Conservation (phyloP, 2,113 vertebrate genomes). For the Nymphicus hollandicus region DNA sequence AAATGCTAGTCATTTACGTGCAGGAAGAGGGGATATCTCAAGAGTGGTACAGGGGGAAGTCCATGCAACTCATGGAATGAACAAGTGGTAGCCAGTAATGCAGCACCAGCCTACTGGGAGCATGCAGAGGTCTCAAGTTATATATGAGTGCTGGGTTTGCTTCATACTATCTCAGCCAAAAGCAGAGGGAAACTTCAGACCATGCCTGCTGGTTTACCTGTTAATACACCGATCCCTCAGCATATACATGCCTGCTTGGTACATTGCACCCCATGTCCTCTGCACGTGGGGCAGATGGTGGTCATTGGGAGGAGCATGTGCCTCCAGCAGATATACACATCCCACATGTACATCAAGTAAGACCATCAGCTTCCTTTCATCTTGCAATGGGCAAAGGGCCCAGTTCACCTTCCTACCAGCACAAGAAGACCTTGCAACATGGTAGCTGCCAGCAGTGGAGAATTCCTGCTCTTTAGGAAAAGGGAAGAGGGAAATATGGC, state of each 20-base stretch:
- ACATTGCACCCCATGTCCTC: background rate
- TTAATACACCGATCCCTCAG: background rate
- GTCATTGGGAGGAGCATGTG: background rate
- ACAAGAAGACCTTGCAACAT: background rate
- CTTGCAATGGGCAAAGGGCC: background rate
- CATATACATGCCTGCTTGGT: background rate
- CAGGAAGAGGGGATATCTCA: background rate
- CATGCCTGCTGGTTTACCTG: background rate
- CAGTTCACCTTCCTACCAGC: background rate
- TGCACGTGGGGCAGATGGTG: background rate
- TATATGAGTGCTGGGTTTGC: background rate
- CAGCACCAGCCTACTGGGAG: background rate
- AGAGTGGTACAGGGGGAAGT: background rate
- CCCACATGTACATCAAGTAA: background rate
- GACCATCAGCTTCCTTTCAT: background rate
- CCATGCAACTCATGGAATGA: background rate
- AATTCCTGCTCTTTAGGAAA: background rate
- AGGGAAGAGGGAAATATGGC: background rate
- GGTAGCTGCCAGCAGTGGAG: background rate
- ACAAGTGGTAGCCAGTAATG: background rate
- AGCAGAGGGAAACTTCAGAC: background rate
- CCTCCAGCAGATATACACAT: background rate
- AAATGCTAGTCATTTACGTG: background rate
- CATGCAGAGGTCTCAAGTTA: background rate
- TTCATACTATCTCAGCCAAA: background rate